Conservation (phyloP, 1,140 invertebrate genomes). For the Bombus breviceps region DNA sequence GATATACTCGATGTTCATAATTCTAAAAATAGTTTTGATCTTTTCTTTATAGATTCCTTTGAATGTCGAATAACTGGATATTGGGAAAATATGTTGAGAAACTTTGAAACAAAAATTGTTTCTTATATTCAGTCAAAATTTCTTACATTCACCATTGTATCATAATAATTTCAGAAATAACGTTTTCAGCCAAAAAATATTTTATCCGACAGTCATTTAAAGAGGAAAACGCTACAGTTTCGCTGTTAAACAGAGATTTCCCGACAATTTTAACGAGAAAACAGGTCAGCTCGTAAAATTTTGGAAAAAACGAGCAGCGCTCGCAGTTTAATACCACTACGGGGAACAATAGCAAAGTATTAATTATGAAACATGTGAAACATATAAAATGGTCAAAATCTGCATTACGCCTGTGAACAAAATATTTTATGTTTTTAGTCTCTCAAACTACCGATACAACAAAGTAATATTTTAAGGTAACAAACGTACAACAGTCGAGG, state of each 20-base stretch:
- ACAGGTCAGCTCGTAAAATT: background rate
- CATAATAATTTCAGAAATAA: background rate
- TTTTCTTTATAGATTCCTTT: too few relatives aligned
- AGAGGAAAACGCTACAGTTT: background rate
- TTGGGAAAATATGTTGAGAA: background rate
- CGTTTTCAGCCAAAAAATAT: background rate
- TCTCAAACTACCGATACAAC: background rate
- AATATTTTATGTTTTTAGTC: background rate
- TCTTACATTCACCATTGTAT: background rate
- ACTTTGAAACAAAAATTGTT: background rate
- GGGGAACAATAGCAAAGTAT: too few relatives aligned
- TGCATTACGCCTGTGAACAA: background rate
- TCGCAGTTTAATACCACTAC: background rate
- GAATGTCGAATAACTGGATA: too few relatives aligned
- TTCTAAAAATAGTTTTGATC: too few relatives aligned
- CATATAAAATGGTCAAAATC: background rate
- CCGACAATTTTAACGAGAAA: background rate
- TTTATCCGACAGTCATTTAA: background rate
- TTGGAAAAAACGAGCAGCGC: background rate
- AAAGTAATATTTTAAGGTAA: background rate
- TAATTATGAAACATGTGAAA: too few relatives aligned
- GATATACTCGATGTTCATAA: too few relatives aligned
- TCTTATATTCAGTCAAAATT: background rate
- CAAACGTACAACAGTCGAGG: too few relatives aligned
- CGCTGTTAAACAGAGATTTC: background rate